Percentiles rank a stretch among this genome's conserved stretches.
Conservation (phyloP, 2,888 invertebrate species). For the Trissoscelio sp. region DNA sequence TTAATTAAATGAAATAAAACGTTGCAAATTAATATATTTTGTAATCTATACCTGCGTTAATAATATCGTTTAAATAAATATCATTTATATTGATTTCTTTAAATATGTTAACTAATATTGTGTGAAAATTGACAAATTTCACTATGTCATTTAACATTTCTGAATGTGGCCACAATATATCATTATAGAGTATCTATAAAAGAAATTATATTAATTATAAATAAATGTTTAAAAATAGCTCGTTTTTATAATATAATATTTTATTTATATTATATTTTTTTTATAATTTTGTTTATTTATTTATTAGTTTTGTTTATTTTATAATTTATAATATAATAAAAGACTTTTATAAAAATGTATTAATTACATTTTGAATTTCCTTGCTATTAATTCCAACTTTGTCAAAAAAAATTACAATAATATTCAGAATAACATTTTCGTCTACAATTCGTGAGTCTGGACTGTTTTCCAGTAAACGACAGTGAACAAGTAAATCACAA, state of each 20-base stretch:
- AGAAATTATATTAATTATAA: too few species aligned
- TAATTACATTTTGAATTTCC: slow-evolving; percentile 21
- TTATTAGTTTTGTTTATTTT: too few species aligned
- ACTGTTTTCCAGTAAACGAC: slow-evolving; percentile 42
- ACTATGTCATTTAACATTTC: slow-evolving; percentile 11
- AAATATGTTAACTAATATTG: slow-evolving; percentile 26
- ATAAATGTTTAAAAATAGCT: too few species aligned
- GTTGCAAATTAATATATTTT: not conserved
- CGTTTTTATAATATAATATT: too few species aligned
- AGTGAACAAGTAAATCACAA: slow-evolving; percentile 34
- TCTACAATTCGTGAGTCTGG: slow-evolving; percentile 24
- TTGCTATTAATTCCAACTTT: slow-evolving; percentile 32
- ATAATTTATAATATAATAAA: too few species aligned
- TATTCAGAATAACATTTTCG: slow-evolving; percentile 32
- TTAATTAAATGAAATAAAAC: not conserved
- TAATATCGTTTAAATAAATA: slow-evolving; percentile 23
- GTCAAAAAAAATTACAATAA: slow-evolving; percentile 25
- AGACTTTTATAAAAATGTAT: too few species aligned
- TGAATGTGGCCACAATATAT: slow-evolving; percentile 13
- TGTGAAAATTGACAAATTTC: slow-evolving; percentile 4
- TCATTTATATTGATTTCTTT: slow-evolving; percentile 32
- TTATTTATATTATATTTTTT: too few species aligned
- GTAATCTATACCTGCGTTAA: slow-evolving; percentile 14
- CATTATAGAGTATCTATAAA: slow-evolving; percentile 8
- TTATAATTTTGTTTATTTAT: too few species aligned